phyloP scores from a whole-genome alignment of 2,797 vertebrate species.

The Todus mexicanus region DNA sequence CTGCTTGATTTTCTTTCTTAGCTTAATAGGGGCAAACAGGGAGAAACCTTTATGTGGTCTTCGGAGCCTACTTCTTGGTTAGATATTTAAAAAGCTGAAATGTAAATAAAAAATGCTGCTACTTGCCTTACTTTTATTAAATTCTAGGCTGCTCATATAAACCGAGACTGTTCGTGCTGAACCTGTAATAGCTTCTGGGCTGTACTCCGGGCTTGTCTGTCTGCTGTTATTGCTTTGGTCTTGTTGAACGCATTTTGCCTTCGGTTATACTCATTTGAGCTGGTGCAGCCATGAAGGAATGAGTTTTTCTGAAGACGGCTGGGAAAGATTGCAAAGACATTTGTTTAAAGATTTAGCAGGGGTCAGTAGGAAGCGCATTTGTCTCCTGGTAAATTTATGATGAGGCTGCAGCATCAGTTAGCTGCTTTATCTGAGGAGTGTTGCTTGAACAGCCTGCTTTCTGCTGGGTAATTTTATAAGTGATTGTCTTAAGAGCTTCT shows the following conservation, averaged over 20 bases:
- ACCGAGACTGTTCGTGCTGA: background rate
- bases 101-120: background rate
- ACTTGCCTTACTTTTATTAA: background rate
- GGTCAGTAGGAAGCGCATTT: background rate
- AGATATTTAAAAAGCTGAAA: background rate
- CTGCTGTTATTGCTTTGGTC: background rate
- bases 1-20: background rate
- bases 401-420: background rate
- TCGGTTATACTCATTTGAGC: background rate
- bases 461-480: background rate
- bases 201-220: background rate
- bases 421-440: background rate
- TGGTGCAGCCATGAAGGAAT: background rate
- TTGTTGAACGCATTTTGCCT: conserved; percentile 23
- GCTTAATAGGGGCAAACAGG: background rate
- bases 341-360: conserved; percentile 30
- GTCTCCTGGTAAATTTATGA: background rate
- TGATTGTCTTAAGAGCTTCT: background rate
- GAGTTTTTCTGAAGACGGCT: background rate
- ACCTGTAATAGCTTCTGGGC: background rate
- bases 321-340: background rate
- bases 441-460: background rate
- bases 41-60: background rate
- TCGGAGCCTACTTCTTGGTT: background rate
- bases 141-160: background rate